Base-by-base conservation (phyloP, 2,888 invertebrate species). In the Dryococelus australis region DNA sequence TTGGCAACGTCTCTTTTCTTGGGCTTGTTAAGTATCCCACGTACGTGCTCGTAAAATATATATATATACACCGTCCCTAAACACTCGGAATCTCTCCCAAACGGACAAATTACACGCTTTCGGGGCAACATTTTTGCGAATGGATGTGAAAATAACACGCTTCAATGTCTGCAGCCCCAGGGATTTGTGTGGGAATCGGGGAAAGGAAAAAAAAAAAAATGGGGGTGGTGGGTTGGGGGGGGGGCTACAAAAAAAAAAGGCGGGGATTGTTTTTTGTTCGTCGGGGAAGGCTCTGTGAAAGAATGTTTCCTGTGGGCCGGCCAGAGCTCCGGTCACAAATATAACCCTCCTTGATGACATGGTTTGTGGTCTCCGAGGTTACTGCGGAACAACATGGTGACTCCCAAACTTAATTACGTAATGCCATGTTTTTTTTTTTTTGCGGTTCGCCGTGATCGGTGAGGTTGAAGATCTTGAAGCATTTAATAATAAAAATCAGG, bases 71-170 rank as follows among this genome's bases (percentile, higher is more conserved):
- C 65, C 65, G 1, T 65, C n/a, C 65, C 20, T n/a, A 65, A 65
- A 65, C 65, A n/a, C 65, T 65, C 24, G 8, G 8, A 65, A 65
- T 12, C 65, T 65, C 65, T 65, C 65, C 65, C 65, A 65, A 65
- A 65, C 8, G 65, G 65, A 65, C 65, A 65, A 65, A 65, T 65
- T 65, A 65, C 65, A 65, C 65, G 65, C n/a, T 65, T 24, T 65
- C 65, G 65, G 65, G 65, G 65, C 65, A 65, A 65, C 65, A 65
- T 65, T 65, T 65, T 65, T n/a, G 65, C 65, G 65, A 65, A 65
- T n/a, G 65, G 65, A 65, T 65, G 65, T 65, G 65, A 65, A 65
- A 65, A 65, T 65, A 65, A 65, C 65, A 65, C n/a, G 65, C n/a
- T n/a, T n/a, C 65, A 24, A 5, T 65, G 65, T 65, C 65, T 65